Conservation (phyloP, 2,888 invertebrate species). For the Imbricaverruca yamaguchii region DNA sequence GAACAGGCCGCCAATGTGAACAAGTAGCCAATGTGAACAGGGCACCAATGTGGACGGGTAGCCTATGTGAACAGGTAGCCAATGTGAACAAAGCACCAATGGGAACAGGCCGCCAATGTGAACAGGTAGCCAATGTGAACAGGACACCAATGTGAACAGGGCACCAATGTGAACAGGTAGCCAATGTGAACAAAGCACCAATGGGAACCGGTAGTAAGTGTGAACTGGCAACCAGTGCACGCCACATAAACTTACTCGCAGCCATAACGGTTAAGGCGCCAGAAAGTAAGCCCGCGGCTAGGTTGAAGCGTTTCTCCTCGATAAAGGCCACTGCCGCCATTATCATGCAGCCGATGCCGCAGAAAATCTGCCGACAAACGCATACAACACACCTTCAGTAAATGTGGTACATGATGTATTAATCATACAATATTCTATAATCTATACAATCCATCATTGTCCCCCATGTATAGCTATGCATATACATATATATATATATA, state of each 20-base stretch:
- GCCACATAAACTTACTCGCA: background rate
- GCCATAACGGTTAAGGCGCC: background rate
- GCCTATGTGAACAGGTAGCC: background rate
- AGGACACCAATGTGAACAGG: background rate
- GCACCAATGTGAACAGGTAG: background rate
- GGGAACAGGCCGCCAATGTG: background rate
- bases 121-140: background rate
- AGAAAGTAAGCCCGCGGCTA: background rate
- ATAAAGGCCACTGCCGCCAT: slow-evolving; percentile 16
- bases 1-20: background rate
- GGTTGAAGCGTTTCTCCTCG: slow-evolving; percentile 16
- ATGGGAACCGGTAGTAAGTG: background rate
- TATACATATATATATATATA: no score
- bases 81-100: background rate
- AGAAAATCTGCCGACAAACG: background rate
- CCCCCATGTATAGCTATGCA: no score
- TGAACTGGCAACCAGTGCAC: no score
- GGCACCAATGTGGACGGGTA: background rate
- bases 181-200: background rate
- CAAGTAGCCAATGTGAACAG: slow-evolving; percentile 22
- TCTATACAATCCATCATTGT: no score
- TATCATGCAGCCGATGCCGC: slow-evolving; percentile 6
- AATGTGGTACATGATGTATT: no score
- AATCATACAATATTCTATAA: no score
- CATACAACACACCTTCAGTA: no score